Conservation (phyloP, 30 jellyfish, hydroid and myxozoan genomes). For the Hydractinia symbiolongicarpus region DNA sequence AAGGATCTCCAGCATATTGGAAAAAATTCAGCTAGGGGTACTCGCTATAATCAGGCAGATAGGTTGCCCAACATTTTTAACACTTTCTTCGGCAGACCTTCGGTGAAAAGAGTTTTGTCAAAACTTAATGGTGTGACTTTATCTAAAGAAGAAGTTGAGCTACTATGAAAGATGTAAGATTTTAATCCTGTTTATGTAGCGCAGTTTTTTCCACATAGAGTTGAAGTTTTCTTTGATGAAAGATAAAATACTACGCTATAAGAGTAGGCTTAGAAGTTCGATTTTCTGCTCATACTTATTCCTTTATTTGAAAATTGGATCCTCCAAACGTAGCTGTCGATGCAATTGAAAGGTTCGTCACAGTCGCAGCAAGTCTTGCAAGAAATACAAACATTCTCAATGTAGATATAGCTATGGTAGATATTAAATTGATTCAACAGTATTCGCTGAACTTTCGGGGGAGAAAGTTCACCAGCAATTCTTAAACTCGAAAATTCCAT, state of each 20-base stretch:
- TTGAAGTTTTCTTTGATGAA: background rate
- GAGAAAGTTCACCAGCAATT: too few species aligned
- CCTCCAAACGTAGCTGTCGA: background rate
- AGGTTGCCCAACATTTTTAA: slow-evolving; percentile 7
- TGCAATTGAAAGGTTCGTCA: background rate
- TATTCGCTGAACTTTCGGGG: background rate
- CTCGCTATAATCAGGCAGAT: slow-evolving; percentile 14
- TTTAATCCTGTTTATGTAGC: background rate
- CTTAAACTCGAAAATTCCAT: too few species aligned
- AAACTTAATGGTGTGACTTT: background rate
- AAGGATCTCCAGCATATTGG: too few species aligned
- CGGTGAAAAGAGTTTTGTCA: background rate
- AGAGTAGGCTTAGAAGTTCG: slow-evolving; percentile 2
- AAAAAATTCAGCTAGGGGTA: background rate
- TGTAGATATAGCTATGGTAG: background rate
- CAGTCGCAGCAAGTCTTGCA: background rate
- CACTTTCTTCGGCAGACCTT: background rate
- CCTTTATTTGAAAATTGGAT: background rate
- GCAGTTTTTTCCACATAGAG: background rate
- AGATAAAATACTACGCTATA: background rate
- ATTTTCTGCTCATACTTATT: slow-evolving; percentile 14
- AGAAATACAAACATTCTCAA: background rate
- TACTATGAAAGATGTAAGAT: background rate
- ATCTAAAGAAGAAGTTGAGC: background rate
- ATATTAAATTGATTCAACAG: background rate